phyloP scores from a whole-genome alignment of 92 coral and sea anemone genomes.

The Palythoa grandis region DNA sequence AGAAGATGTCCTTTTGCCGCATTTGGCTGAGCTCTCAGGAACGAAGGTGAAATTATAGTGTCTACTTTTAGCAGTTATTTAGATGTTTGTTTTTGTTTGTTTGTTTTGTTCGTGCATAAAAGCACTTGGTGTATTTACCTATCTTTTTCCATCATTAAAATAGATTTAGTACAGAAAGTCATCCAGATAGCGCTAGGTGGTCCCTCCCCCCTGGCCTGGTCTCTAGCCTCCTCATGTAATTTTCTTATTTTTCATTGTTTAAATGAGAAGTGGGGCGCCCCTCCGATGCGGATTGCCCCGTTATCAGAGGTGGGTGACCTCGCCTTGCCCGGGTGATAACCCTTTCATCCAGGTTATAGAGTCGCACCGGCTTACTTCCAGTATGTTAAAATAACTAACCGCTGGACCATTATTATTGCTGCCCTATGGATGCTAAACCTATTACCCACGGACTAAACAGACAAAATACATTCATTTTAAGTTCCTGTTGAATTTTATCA shows the following conservation, averaged over 20 bases:
- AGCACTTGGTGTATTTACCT: background rate
- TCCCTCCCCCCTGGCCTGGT: no score
- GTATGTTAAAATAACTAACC: no score
- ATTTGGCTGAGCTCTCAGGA: constrained; percentile 93
- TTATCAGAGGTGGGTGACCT: background rate
- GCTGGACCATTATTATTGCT: background rate
- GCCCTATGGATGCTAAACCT: background rate
- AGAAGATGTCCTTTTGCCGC: constrained; percentile 80
- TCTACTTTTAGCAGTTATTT: background rate
- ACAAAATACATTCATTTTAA: background rate
- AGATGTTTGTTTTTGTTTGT: background rate
- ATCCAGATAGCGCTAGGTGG: no score
- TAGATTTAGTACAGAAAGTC: no score
- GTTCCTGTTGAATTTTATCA: background rate
- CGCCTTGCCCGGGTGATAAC: no score
- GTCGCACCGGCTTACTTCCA: no score
- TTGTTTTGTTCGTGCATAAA: no score
- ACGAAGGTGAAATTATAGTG: constrained; percentile 70
- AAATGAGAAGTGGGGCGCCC: background rate
- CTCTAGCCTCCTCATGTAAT: no score
- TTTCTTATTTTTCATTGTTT: no score
- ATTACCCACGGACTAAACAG: background rate
- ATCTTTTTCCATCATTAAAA: background rate
- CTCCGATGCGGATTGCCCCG: background rate
- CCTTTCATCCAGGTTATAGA: no score